Conservation (phyloP, 1,140 invertebrate genomes). For the Lepidurus couesii region DNA sequence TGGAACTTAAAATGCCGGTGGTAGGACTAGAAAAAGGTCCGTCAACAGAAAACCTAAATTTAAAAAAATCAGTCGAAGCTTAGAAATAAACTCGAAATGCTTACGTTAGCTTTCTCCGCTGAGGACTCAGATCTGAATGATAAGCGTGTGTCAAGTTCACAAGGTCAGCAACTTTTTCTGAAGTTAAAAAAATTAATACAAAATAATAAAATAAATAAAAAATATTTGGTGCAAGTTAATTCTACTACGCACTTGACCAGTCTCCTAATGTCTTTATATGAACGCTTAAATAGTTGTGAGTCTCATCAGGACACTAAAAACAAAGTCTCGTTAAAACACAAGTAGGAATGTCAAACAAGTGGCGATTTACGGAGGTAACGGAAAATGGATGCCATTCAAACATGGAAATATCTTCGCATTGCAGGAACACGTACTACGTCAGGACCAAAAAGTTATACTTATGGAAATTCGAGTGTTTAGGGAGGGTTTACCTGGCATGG, state of each 20-base stretch:
- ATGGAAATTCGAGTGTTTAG: not conserved
- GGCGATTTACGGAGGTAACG: constrained; percentile 25
- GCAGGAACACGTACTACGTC: constrained; percentile 29
- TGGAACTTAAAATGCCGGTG: not conserved
- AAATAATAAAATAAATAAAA: not conserved
- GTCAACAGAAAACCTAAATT: constrained; percentile 4
- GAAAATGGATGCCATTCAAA: constrained; percentile 34
- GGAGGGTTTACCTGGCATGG: constrained; percentile 28
- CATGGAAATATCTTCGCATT: constrained; percentile 29
- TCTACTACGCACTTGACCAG: constrained; percentile 28
- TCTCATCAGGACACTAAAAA: constrained; percentile 29
- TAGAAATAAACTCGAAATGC: not conserved
- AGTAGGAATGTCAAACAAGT: constrained; percentile 5
- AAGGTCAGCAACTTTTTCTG: not conserved
- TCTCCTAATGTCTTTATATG: constrained; percentile 28
- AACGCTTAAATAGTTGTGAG: constrained; percentile 25
- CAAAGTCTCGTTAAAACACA: not conserved
- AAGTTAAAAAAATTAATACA: not conserved
- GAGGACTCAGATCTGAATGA: not conserved
- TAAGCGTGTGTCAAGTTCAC: not conserved
- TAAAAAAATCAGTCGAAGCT: not conserved
- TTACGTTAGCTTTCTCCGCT: not conserved
- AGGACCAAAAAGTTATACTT: constrained; percentile 4
- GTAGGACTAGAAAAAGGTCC: constrained; percentile 30
- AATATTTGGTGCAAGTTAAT: not conserved